These are phyloP conservation scores for Sepiola atlantica DNA, from an alignment of 2,888 invertebrate genomes.

Conservation along the genomic window DNA sequence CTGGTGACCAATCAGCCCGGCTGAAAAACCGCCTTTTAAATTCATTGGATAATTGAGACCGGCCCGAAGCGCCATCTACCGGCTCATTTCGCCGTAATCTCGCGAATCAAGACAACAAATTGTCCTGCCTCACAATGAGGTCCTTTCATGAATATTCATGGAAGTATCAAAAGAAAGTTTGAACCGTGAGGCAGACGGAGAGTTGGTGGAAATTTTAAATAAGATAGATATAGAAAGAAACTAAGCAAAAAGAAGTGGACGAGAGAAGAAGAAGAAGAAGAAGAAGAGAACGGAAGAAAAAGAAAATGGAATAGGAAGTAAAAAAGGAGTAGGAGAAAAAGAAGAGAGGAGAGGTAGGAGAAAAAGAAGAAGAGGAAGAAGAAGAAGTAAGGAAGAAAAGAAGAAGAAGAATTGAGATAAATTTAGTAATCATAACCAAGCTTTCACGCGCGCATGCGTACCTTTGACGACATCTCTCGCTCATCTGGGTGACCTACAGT, in stretches of 20 bases:
- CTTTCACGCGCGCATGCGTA: neutral
- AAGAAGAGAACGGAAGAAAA: neutral
- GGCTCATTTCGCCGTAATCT: slow-evolving; percentile 40
- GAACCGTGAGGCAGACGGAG: neutral
- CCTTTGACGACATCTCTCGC: neutral
- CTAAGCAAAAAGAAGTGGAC: neutral
- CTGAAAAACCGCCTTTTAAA: neutral
- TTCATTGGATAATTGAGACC: slow-evolving; percentile 32
- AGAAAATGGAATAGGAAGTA: neutral
- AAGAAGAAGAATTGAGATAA: neutral
- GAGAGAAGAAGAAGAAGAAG: neutral
- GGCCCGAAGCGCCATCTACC: slow-evolving; percentile 40
- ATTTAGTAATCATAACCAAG: neutral
- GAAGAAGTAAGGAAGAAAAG: neutral
- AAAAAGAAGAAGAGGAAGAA: no score
- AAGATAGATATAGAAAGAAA: neutral
- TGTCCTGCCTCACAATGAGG: slow-evolving; percentile 32
- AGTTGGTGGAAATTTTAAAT: no score
- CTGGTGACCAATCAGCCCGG: neutral
- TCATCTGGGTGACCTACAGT: neutral
- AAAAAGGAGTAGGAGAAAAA: neutral
- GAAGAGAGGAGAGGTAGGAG: neutral
- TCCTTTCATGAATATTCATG: slow-evolving; percentile 33
- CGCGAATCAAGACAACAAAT: slow-evolving; percentile 45
- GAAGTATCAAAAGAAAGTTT: neutral